Evolutionary conservation across 1,140 invertebrate species (phyloP), one percentile per base, ranked within the genome.

Genomic region (Drosophila pruinosa): DNA sequence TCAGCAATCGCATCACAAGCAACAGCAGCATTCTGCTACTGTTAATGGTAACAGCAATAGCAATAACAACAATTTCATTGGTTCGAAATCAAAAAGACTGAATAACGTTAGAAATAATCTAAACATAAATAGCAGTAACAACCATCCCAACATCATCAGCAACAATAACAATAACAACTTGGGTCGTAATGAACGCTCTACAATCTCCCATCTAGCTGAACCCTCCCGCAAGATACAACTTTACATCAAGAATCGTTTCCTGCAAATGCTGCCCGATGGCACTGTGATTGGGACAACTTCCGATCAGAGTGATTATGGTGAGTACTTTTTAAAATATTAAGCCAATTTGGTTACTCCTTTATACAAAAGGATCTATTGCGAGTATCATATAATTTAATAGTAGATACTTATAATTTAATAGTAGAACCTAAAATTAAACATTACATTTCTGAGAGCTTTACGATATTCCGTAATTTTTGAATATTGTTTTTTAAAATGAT

Each of bases 251-350:
- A 95, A 96, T 92, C 93, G 94, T 63, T 94, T 95, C 89, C 93
- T 97, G 67, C 95, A 96, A 92, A 92, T 96, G 54, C 88, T 95
- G 90, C 95, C 95, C 41, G 95, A 96, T 92, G 95, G 95, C 80
- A 95, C 94, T 67, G 95, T 97, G 89, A 96, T 95, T 92, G 95
- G 95, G 54, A 95, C 95, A 85, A 93, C 93, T 80, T 94, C 96
- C 86, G 94, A 95, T 90, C 93, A 92, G 77, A 95, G 95, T 91
- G 94, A 95, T 91, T 96, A 95, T 93, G 96, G 96, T 96, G 91
- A 96, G 95, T 96, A 90, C n/a, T 17, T 15, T 17, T 17, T 15
- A 6, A 28, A 6, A 28, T 28, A 28, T 28, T 28, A 28, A 28
- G 8, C 26, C 5, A 6, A 28, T 28, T 28, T n/a, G n/a, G n/a